phyloP scores from a whole-genome alignment of 2,888 invertebrate genomes.

The Acleris holmiana region DNA sequence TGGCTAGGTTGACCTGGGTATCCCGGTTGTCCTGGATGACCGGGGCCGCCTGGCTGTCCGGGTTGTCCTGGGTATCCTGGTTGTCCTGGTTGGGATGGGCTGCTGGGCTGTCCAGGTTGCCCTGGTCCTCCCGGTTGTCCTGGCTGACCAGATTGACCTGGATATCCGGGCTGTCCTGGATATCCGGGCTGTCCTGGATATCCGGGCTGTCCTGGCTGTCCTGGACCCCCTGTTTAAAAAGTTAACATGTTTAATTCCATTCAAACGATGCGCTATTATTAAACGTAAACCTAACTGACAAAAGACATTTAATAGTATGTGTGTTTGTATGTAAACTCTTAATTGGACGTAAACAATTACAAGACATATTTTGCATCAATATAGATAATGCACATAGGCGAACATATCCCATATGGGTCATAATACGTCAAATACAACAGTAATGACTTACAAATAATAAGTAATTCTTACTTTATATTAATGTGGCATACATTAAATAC shows the following conservation, averaged over 20 bases:
- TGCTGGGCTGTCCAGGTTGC: constrained; percentile 4
- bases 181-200: constrained; percentile 22
- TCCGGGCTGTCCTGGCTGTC: constrained; percentile 27
- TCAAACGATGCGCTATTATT: neutral
- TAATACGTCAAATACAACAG: too few relatives aligned
- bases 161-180: constrained; percentile 24
- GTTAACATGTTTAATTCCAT: neutral
- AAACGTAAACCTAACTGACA: neutral
- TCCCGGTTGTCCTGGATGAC: neutral
- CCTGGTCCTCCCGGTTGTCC: neutral
- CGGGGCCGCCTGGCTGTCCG: neutral
- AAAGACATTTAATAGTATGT: too few relatives aligned
- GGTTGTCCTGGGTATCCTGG: neutral
- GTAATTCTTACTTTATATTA: too few relatives aligned
- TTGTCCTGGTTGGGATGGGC: constrained; percentile 18
- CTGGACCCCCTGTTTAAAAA: constrained; percentile 1
- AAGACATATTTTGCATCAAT: too few relatives aligned
- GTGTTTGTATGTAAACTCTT: too few relatives aligned
- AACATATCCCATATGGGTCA: too few relatives aligned
- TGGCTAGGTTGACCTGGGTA: too few relatives aligned
- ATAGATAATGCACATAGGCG: too few relatives aligned
- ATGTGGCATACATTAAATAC: too few relatives aligned
- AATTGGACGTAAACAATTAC: too few relatives aligned
- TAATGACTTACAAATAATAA: too few relatives aligned
- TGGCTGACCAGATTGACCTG: constrained; percentile 25